A percentile compares a stretch with the other conserved stretches of the same genome.
Conservation (phyloP, 2,888 invertebrate genomes). For the Drosophila diplacantha region DNA sequence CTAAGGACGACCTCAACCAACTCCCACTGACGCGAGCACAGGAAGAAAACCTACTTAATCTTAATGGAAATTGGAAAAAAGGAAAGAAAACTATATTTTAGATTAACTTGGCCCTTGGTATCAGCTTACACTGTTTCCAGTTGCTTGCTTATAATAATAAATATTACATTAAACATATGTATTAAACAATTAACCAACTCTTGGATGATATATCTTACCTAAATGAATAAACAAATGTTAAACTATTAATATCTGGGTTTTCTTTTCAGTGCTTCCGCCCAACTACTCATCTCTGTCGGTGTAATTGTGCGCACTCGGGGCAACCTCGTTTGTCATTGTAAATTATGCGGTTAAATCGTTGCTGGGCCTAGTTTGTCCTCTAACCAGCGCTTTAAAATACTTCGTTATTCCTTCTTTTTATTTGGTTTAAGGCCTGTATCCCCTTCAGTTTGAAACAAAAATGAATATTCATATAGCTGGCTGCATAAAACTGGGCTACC, state of each 20-base stretch:
- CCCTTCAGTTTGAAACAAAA: constrained; percentile 6
- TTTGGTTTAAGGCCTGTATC: constrained; percentile 6
- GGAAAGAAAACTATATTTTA: background rate
- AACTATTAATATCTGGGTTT: too few relatives aligned
- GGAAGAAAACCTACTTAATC: background rate
- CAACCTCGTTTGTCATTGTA: constrained; percentile 69
- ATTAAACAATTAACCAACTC: background rate
- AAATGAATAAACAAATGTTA: background rate
- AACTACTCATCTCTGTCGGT: constrained; percentile 33
- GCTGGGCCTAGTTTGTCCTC: constrained; percentile 39
- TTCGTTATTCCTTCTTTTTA: constrained; percentile 3
- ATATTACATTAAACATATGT: background rate
- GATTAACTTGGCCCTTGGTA: background rate
- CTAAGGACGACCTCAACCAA: constrained; percentile 16
- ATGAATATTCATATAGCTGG: constrained; percentile 45
- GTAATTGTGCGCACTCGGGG: constrained; percentile 62
- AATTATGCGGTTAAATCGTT: constrained; percentile 71
- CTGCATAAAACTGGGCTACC: constrained; percentile 11
- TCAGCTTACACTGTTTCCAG: background rate
- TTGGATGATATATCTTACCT: too few relatives aligned
- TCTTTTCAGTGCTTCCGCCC: constrained; percentile 9
- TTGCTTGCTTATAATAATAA: background rate
- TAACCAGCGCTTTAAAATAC: constrained; percentile 17
- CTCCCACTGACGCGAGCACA: background rate
- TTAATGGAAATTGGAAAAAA: background rate